A percentile compares a stretch with the other conserved stretches of the same genome.
Conservation (phyloP, 2,888 invertebrate genomes). For the Lasioglossum oenotherae region DNA sequence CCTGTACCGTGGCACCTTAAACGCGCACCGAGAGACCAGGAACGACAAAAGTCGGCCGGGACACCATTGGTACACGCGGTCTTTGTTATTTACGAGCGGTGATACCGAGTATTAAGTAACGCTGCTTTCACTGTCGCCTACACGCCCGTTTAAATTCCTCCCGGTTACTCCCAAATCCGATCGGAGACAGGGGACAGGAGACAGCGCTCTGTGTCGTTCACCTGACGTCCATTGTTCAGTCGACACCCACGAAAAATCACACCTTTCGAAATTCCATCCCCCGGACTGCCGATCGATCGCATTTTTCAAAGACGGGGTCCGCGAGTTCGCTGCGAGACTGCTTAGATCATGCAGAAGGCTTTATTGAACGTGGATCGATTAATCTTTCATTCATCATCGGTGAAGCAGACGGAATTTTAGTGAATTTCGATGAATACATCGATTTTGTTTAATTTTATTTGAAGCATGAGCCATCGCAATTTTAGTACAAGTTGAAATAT, state of each 20-base stretch:
- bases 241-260: slow-evolving; percentile 21
- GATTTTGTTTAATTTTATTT: no score
- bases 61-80: slow-evolving; percentile 66
- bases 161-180: slow-evolving; percentile 67
- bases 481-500: no score
- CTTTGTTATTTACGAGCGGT: slow-evolving; percentile 76
- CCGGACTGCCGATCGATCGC: not conserved
- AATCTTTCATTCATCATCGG: no score
- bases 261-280: slow-evolving; percentile 12
- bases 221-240: slow-evolving; percentile 56
- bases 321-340: not conserved
- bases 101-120: slow-evolving; percentile 79
- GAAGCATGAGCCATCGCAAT: no score
- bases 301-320: not conserved
- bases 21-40: slow-evolving; percentile 25
- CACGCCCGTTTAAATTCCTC: slow-evolving; percentile 76
- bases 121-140: slow-evolving; percentile 81
- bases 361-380: not conserved
- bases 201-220: slow-evolving; percentile 43
- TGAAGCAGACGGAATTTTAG: no score
- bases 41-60: slow-evolving; percentile 66
- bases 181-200: slow-evolving; percentile 39
- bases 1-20: slow-evolving; percentile 41
- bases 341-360: not conserved
- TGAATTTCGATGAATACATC: no score